Conservation (phyloP, 2,888 invertebrate genomes). For the Spicauda simplicius region DNA sequence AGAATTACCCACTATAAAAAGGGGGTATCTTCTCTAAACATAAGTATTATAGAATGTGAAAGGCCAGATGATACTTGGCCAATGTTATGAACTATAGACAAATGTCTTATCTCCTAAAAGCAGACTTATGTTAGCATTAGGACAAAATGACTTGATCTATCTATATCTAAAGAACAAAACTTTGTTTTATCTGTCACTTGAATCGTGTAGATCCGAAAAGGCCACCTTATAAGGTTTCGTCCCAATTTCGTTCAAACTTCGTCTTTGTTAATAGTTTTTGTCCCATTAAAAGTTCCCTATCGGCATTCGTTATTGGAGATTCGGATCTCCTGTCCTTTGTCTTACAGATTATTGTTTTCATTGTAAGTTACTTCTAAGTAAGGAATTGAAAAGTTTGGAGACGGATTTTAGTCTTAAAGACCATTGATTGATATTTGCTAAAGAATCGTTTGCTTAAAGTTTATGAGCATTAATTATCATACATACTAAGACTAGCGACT, state of each 20-base stretch:
- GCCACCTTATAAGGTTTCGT: slow-evolving; percentile 28
- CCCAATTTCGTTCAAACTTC: slow-evolving; percentile 47
- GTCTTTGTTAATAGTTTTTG: slow-evolving; percentile 56
- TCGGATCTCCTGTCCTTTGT: slow-evolving; percentile 44
- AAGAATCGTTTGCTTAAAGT: too few relatives aligned
- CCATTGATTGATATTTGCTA: neutral
- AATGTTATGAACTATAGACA: too few relatives aligned
- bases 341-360: slow-evolving; percentile 46
- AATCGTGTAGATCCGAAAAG: slow-evolving; percentile 10
- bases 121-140: too few relatives aligned
- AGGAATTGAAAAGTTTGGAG: slow-evolving; percentile 11
- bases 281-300: slow-evolving; percentile 51
- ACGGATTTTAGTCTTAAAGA: neutral
- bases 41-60: too few relatives aligned
- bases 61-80: too few relatives aligned
- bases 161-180: neutral
- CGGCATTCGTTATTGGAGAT: slow-evolving; percentile 49
- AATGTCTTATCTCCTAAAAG: too few relatives aligned
- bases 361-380: slow-evolving; percentile 26
- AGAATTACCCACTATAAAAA: too few relatives aligned
- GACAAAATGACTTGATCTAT: too few relatives aligned
- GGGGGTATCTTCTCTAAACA: too few relatives aligned
- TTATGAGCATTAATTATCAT: too few relatives aligned
- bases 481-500: too few relatives aligned
- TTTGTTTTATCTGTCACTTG: slow-evolving; percentile 15